These are phyloP conservation scores for Rhegmatorhina hoffmannsi DNA, from an alignment of 2,113 vertebrate genomes.

Conservation along the genomic window DNA sequence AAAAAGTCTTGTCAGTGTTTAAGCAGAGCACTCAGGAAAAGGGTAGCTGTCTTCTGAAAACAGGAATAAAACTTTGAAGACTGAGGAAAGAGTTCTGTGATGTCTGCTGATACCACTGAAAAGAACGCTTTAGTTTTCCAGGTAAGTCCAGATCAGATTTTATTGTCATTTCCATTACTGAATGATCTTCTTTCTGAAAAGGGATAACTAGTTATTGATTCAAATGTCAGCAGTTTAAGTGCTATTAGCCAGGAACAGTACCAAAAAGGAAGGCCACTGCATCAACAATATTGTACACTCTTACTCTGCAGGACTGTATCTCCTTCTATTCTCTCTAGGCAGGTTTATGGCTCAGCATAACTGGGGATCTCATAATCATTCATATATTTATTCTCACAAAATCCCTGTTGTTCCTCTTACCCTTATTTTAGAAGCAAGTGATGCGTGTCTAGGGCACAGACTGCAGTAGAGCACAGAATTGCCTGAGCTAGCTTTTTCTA, in stretches of 20 bases:
- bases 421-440: constrained; percentile 7
- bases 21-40: neutral
- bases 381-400: neutral
- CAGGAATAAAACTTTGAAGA: neutral
- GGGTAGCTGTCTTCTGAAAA: neutral
- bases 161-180: constrained; percentile 42
- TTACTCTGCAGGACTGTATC: neutral
- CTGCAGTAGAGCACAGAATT: neutral
- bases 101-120: neutral
- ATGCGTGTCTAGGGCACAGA: neutral
- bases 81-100: neutral
- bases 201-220: constrained; percentile 54
- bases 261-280: constrained; percentile 4
- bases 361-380: neutral
- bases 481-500: neutral
- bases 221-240: constrained; percentile 39
- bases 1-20: neutral
- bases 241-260: neutral
- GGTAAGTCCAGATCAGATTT: neutral
- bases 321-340: neutral
- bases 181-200: constrained; percentile 40
- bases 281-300: neutral
- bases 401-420: neutral
- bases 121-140: neutral
- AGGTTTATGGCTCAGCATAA: neutral